Percentiles rank a stretch among this genome's conserved stretches.
phyloP scores from a whole-genome alignment of 2,888 invertebrate genomes.

The Oxycera nigricornis region DNA sequence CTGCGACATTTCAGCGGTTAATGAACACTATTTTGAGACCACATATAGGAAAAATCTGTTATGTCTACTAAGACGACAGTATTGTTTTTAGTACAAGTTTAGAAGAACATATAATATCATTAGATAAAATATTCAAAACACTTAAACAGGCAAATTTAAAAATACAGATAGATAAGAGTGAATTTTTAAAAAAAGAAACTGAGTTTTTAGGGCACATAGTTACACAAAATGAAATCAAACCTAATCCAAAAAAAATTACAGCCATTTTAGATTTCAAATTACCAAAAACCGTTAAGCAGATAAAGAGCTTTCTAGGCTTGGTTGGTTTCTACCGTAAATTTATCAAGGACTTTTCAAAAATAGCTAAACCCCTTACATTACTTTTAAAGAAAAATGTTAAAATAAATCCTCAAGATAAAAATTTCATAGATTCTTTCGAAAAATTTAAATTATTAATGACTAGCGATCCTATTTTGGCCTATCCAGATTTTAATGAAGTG shows the following conservation, averaged over 20 bases:
- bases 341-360: background rate
- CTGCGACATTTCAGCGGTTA: background rate
- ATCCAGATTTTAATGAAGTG: background rate
- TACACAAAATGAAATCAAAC: background rate
- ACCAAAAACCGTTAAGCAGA: background rate
- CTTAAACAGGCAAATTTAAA: too few relatives aligned
- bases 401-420: background rate
- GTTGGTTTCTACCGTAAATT: constrained; percentile 3
- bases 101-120: background rate
- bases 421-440: background rate
- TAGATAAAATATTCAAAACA: background rate
- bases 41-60: constrained; percentile 5
- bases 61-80: background rate
- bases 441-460: too few relatives aligned
- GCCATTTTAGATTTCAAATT: background rate
- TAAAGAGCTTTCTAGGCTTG: background rate
- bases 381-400: background rate
- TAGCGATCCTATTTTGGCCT: background rate
- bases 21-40: background rate
- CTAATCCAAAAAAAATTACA: background rate
- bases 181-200: background rate
- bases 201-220: background rate
- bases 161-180: background rate
- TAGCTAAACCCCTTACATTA: background rate
- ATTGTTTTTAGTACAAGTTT: background rate